Base-by-base conservation (phyloP, 2,113 vertebrate species). In the Pachyramphus minor region DNA sequence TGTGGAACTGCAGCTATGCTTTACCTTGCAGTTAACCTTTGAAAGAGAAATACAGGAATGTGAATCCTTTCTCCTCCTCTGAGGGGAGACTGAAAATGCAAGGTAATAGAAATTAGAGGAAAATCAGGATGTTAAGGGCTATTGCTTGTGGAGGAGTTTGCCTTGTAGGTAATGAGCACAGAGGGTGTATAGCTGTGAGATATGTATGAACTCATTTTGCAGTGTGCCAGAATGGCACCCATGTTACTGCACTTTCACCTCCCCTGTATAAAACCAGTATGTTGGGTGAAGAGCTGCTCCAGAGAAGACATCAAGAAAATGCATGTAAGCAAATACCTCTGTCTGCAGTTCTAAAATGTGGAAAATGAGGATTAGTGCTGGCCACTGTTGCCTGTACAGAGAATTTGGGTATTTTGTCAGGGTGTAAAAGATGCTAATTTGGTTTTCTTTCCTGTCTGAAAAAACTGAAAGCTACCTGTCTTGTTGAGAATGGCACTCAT, bases 21-120 rank as follows among this genome's bases (percentile, higher is more conserved):
- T 84, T 94, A 92, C 68, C 50, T 88, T 67, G 44, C 60, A 52
- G 84, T 86, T 96, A 93, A 93, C 56, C 60, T 93, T 84, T 93
- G 31, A 37, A 86, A 92, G 74, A 66, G 76, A 92, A 92, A 81
- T 44, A 81, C 11, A 64, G 60, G 56, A 86, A 92, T 60, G 31
- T 47, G 25, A 21, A 41, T 68, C 30, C 31, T 88, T 87, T 47
- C 35, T 71, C 33, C 39, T 59, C 23, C 39, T 93, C 66, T 79
- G 82, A 83, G 8, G 16, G 13, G 72, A 95, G 59, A 71, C 44
- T 41, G 56, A 44, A 95, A 93, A 67, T 63, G 45, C 39, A 85
- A 88, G 55, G 84, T 47, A 87, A 31, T 31, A 84, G 55, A 76
- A 87, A 80, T 64, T 14, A 41, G 42, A 45, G 18, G 53, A 33